These are phyloP conservation scores for Anoplophora glabripennis DNA, from an alignment of 1,140 invertebrate species.

Conservation along the genomic window DNA sequence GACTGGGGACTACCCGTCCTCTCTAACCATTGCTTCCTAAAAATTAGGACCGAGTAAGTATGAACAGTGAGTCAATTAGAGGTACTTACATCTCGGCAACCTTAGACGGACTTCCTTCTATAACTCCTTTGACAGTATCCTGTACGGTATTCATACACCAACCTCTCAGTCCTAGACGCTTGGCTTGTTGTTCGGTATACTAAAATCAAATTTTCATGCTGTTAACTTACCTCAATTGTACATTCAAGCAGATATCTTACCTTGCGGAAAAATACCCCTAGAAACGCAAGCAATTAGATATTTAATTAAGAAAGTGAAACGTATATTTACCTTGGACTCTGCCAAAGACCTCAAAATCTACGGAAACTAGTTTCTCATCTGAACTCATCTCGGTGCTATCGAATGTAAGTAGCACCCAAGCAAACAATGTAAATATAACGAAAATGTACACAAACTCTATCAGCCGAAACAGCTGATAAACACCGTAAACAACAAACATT, in stretches of 20 bases:
- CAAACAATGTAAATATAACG: too few species aligned
- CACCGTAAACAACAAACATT: too few species aligned
- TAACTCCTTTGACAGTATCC: slow-evolving; percentile 68
- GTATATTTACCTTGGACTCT: slow-evolving; percentile 56
- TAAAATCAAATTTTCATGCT: slow-evolving; percentile 41
- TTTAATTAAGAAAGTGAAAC: slow-evolving; percentile 11
- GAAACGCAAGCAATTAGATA: slow-evolving; percentile 24
- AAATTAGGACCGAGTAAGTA: slow-evolving; percentile 22
- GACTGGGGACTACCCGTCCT: slow-evolving; percentile 66
- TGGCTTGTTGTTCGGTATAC: slow-evolving; percentile 66
- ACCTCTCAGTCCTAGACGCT: slow-evolving; percentile 63
- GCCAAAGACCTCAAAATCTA: slow-evolving; percentile 64
- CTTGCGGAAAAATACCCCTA: slow-evolving; percentile 64
- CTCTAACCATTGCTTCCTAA: slow-evolving; percentile 69
- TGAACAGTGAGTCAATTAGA: background rate
- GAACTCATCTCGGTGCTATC: background rate
- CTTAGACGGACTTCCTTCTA: slow-evolving; percentile 64
- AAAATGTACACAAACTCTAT: too few species aligned
- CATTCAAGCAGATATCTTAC: slow-evolving; percentile 41
- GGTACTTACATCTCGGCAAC: slow-evolving; percentile 63
- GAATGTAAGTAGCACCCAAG: too few species aligned
- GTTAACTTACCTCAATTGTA: background rate
- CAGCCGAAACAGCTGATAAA: too few species aligned
- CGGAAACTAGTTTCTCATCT: slow-evolving; percentile 43
- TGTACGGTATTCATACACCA: slow-evolving; percentile 74